A percentile compares a stretch with the other conserved stretches of the same genome.
Conservation (phyloP, 2,113 vertebrate genomes). For the Hirundichthys speculiger region DNA sequence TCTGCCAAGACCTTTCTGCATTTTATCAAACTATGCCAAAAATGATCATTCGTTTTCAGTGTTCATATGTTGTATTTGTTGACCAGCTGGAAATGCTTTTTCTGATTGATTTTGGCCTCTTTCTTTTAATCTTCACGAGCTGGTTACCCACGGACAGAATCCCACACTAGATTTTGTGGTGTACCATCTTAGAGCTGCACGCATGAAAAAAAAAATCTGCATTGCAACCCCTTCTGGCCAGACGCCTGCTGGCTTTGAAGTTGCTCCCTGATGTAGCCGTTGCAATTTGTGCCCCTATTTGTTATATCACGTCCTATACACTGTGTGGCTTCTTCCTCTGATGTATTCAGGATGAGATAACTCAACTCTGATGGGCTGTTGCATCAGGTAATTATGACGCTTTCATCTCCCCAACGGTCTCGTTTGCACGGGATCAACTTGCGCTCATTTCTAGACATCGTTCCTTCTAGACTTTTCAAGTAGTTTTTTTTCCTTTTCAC, state of each 20-base stretch:
- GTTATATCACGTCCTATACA: background rate
- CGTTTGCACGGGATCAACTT: background rate
- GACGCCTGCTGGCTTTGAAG: slow-evolving; percentile 1
- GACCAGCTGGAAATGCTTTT: no score
- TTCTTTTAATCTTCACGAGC: background rate
- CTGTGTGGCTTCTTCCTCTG: background rate
- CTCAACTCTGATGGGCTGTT: background rate
- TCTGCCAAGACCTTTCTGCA: no score
- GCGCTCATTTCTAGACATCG: background rate
- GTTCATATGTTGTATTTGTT: no score
- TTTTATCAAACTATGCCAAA: no score
- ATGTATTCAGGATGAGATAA: background rate
- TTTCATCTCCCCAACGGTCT: background rate
- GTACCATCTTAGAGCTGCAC: background rate
- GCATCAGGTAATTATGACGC: slow-evolving; percentile 10
- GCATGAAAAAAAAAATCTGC: background rate
- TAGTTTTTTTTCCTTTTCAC: background rate
- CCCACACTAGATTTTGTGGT: background rate
- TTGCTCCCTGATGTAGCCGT: background rate
- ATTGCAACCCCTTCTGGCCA: background rate
- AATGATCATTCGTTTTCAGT: no score
- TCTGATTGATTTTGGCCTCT: no score
- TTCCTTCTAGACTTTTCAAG: background rate
- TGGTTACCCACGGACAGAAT: background rate
- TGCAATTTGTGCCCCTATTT: background rate